phyloP scores from a whole-genome alignment of 2,113 vertebrate species.

The Eptesicus fuscus region DNA sequence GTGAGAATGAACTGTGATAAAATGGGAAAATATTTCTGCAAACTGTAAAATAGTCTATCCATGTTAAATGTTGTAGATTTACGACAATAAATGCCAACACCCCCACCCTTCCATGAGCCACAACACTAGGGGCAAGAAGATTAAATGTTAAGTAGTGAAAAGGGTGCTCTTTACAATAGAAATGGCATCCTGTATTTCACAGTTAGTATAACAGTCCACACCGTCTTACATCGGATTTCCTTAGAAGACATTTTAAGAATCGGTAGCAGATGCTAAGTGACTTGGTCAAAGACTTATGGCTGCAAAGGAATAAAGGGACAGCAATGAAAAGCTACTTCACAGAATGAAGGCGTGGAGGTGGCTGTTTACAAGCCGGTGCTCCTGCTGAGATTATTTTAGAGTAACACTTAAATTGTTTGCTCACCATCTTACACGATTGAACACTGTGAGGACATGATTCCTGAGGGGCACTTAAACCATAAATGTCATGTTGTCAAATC shows the following conservation, averaged over 20 bases:
- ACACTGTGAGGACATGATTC: neutral
- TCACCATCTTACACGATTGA: conserved; percentile 3
- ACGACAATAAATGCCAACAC: neutral
- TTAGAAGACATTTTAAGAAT: neutral
- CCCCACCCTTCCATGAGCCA: neutral
- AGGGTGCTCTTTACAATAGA: neutral
- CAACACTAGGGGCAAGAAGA: neutral
- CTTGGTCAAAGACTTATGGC: conserved; percentile 5
- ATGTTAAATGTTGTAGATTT: neutral
- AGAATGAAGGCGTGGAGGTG: neutral
- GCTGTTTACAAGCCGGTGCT: neutral
- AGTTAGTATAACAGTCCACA: neutral
- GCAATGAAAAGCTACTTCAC: neutral
- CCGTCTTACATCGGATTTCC: neutral
- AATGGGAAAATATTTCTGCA: neutral
- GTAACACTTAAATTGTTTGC: conserved; percentile 13
- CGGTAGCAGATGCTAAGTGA: neutral
- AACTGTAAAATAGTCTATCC: neutral
- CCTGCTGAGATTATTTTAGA: neutral
- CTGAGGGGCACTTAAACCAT: neutral
- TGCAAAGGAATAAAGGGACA: neutral
- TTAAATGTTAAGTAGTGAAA: neutral
- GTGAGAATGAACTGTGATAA: neutral
- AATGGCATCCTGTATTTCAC: neutral
- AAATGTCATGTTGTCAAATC: conserved; percentile 3